Evolutionary conservation across 2,113 vertebrate genomes (phyloP).

Genomic region (Chelonoidis abingdonii): DNA sequence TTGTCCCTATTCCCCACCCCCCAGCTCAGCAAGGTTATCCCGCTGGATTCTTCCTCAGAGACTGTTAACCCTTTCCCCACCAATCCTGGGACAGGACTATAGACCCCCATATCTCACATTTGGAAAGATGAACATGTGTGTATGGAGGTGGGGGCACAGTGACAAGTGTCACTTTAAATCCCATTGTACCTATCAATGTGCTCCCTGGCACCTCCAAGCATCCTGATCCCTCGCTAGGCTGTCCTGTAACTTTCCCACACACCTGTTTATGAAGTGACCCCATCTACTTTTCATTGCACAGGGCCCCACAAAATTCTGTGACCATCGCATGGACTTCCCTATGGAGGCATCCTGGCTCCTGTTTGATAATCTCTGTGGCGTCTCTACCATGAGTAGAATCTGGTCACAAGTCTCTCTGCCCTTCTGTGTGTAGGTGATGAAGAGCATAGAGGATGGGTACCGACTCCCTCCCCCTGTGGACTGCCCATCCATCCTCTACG

Average conservation of each 20-base stretch:
- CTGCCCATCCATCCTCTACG: slow-evolving; percentile 81
- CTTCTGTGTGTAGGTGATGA: slow-evolving; percentile 78
- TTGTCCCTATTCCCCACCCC: not conserved
- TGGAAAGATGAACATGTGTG: not conserved
- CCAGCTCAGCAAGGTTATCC: not conserved
- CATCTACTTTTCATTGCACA: not conserved
- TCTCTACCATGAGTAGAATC: not conserved
- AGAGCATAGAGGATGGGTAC: slow-evolving; percentile 82
- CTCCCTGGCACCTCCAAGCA: not conserved
- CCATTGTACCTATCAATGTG: not conserved
- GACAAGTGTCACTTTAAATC: not conserved
- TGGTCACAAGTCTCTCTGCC: not conserved
- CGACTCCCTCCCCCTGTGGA: slow-evolving; percentile 82
- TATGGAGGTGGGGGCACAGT: not conserved
- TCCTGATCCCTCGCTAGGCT: not conserved
- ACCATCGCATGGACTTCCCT: not conserved
- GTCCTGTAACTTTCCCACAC: not conserved
- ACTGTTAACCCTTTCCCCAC: not conserved
- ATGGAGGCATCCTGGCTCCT: not conserved
- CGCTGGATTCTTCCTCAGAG: not conserved
- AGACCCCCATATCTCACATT: not conserved
- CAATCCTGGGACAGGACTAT: not conserved
- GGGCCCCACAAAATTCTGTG: not conserved
- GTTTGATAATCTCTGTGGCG: not conserved
- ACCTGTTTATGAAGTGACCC: not conserved